Evolutionary conservation across 2,888 invertebrate genomes (phyloP).

Genomic region (Boloria selene): DNA sequence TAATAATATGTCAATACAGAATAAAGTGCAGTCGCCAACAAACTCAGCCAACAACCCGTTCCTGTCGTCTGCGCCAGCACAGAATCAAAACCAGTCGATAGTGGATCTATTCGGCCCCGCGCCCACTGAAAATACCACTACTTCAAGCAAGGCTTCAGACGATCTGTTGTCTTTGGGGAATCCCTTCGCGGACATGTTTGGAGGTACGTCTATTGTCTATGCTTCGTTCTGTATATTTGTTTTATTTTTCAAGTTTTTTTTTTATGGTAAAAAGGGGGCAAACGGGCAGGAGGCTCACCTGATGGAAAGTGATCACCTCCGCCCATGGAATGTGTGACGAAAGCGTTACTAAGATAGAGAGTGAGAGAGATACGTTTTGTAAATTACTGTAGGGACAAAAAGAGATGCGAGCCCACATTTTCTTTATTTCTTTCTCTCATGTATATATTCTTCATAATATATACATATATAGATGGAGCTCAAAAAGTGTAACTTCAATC

Average conservation of each 20-base stretch:
- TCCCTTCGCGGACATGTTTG: constrained; percentile 94
- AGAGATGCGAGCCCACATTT: no score
- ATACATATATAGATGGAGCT: no score
- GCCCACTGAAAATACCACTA: constrained; percentile 61
- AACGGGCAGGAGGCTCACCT: no score
- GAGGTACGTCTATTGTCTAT: constrained; percentile 61
- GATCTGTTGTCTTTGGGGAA: constrained; percentile 95
- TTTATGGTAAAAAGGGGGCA: no score
- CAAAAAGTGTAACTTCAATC: no score
- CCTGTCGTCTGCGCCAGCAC: constrained; percentile 86
- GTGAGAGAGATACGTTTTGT: no score
- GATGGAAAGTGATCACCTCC: no score
- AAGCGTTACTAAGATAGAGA: no score
- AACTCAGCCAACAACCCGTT: constrained; percentile 92
- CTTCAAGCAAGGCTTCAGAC: constrained; percentile 85
- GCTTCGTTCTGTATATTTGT: constrained; percentile 7
- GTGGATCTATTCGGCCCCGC: constrained; percentile 90
- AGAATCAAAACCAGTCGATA: constrained; percentile 74
- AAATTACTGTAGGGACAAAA: no score
- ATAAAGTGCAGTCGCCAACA: constrained; percentile 90
- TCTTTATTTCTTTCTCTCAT: no score
- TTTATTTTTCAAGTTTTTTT: neutral
- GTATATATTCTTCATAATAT: no score
- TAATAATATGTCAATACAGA: constrained; percentile 53
- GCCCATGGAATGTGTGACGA: no score